Conservation (phyloP, 2,113 vertebrate genomes). For the Piaya cayana region DNA sequence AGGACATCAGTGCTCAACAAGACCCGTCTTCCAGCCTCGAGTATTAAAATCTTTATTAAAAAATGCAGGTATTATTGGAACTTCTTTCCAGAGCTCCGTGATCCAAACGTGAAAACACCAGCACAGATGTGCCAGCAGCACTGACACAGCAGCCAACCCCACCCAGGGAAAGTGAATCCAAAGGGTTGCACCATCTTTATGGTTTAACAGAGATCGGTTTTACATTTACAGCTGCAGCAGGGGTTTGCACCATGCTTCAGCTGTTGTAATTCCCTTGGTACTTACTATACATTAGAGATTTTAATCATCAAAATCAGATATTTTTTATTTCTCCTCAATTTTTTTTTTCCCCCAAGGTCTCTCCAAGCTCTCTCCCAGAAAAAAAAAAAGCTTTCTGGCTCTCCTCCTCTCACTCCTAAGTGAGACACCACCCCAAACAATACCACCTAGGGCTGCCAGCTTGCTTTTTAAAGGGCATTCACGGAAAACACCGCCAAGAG, state of each 20-base stretch:
- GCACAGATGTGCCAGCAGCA: neutral
- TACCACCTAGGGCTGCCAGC: neutral
- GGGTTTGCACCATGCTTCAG: neutral
- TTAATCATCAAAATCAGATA: neutral
- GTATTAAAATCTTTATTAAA: neutral
- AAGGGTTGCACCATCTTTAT: neutral
- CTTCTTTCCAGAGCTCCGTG: neutral
- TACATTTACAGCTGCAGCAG: neutral
- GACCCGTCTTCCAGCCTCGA: neutral
- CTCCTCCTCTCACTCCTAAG: neutral
- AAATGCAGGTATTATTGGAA: neutral
- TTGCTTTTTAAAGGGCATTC: neutral
- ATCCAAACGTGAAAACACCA: neutral
- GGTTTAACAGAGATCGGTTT: neutral
- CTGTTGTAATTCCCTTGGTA: neutral
- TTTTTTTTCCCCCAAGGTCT: neutral
- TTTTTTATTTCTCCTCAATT: neutral
- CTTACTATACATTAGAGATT: neutral
- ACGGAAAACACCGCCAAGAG: neutral
- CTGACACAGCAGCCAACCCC: constrained; percentile 27
- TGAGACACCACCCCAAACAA: neutral
- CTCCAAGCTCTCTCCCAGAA: too few species aligned
- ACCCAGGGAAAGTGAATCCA: neutral
- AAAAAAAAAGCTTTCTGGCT: neutral
- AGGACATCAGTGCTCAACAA: neutral